Evolutionary conservation across 2,113 vertebrate genomes (phyloP).

Genomic region (Mastomys coucha): DNA sequence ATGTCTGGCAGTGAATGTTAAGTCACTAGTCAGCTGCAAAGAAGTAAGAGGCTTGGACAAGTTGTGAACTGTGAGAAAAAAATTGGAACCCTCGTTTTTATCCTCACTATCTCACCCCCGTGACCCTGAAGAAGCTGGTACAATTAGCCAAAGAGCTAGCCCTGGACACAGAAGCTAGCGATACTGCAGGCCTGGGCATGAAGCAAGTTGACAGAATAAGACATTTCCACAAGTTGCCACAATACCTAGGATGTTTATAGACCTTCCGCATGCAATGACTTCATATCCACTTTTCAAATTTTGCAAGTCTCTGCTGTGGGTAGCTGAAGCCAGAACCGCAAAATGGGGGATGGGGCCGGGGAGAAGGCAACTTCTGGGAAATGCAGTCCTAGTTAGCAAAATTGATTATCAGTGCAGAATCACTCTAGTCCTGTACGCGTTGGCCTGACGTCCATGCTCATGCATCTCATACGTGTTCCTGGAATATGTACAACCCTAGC

Average conservation of each 20-base stretch:
- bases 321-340: slow-evolving; percentile 6
- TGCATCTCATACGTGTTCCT: not conserved
- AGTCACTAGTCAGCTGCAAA: slow-evolving; percentile 4
- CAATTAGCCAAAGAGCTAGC: not conserved
- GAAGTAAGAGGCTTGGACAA: not conserved
- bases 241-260: not conserved
- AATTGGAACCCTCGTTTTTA: not conserved
- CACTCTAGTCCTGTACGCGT: not conserved
- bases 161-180: not conserved
- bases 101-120: not conserved
- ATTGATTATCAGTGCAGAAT: not conserved
- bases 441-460: not conserved
- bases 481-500: not conserved
- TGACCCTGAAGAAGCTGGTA: not conserved
- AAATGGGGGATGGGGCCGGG: not conserved
- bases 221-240: not conserved
- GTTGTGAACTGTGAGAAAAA: not conserved
- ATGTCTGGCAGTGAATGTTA: not conserved
- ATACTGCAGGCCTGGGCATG: not conserved
- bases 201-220: not conserved
- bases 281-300: not conserved
- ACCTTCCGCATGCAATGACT: not conserved
- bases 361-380: slow-evolving; percentile 6
- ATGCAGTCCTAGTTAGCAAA: slow-evolving; percentile 21
- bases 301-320: slow-evolving; percentile 18